These are phyloP conservation scores for Hiodon tergisus DNA, from an alignment of 2,113 vertebrate species.

Conservation along the genomic window DNA sequence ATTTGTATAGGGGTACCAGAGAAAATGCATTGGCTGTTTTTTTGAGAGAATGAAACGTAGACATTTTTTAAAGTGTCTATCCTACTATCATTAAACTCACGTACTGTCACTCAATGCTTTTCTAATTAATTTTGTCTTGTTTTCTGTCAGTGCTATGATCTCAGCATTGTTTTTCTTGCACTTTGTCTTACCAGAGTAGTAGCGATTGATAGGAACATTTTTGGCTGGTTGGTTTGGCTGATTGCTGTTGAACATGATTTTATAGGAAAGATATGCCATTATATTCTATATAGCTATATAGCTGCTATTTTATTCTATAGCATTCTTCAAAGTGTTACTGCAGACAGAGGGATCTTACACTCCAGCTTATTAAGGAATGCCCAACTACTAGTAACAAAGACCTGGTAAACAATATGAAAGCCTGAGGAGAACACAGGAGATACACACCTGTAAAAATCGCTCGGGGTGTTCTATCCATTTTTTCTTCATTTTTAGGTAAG, in stretches of 20 bases:
- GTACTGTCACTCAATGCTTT: not conserved
- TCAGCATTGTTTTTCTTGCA: constrained; percentile 12
- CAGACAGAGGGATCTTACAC: not conserved
- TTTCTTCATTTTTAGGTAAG: no score
- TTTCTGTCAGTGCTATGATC: not conserved
- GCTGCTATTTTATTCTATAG: not conserved
- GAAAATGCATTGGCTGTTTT: not conserved
- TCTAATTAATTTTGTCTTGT: not conserved
- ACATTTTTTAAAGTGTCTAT: not conserved
- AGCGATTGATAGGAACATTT: not conserved
- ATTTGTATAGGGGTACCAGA: not conserved
- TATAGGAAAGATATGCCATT: no score
- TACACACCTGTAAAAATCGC: no score
- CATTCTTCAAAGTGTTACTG: not conserved
- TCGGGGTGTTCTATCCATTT: no score
- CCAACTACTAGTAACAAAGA: not conserved
- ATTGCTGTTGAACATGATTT: no score
- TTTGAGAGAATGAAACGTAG: not conserved
- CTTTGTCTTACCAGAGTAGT: constrained; percentile 9
- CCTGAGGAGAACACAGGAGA: no score
- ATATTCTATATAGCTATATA: no score
- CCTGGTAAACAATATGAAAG: not conserved
- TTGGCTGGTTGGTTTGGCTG: not conserved
- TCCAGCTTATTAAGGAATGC: no score
- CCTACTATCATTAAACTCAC: not conserved